Base-by-base conservation (phyloP, 1,140 invertebrate species). In the Agraylea sexmaculata region DNA sequence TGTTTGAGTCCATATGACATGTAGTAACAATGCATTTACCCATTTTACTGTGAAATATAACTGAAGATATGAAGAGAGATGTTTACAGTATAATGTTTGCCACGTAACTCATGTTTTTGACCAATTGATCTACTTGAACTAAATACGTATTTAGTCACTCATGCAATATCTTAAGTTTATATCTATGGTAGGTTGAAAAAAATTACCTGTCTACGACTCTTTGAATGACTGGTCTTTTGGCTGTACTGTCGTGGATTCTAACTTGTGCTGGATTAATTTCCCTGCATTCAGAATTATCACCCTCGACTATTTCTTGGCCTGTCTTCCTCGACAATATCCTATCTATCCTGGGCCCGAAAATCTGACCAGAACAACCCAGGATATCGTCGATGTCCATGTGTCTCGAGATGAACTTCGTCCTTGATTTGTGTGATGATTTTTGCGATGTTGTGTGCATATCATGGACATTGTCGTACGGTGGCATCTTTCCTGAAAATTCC, bases 331-430 rank as follows among this genome's bases (percentile, higher is more conserved):
- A 61, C 35, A 70, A 58, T 46, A 72, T 65, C 34, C 63, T 66
- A 34, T 71, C 64, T 62, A 74, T 73, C 43, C 76, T 66, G 16
- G 74, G 74, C 53, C 73, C 75, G 51, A 75, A 70, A 42, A 75
- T 62, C 11, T 74, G 69, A 22, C 70, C 68, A 37, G 68, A 69
- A 20, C 63, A 69, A 32, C 83, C 83, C 32, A 89, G 62, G 51
- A 87, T 70, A 51, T 87, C 83, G 52, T 88, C 84, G 40, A 89
- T 87, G 57, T 88, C 83, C 8, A 77, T 82, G 53, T 82, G 77
- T 40, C 73, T 70, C 15, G 83, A 81, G 49, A 87, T 85, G 55
- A 83, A 87, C 40, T 55, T 58, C 28, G 58, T 54, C 21, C 54
- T 51, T 35, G 49, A 50, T 49, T 62, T 66, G 29, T 57, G 50